phyloP scores from a whole-genome alignment of 1,140 invertebrate genomes.

The Thaumatotibia leucotreta region DNA sequence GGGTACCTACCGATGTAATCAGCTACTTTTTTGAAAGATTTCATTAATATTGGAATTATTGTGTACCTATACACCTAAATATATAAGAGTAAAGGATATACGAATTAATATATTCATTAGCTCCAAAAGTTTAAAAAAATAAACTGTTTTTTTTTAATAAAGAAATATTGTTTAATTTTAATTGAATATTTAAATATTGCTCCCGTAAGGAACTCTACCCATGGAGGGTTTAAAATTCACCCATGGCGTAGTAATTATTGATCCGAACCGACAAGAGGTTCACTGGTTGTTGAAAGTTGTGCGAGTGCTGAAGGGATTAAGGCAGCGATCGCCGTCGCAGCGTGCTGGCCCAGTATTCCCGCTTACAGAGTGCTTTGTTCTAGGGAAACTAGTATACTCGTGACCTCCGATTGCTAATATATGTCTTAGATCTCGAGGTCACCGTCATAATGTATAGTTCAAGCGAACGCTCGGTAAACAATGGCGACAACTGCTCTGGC shows the following conservation, averaged over 20 bases:
- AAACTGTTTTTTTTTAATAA: too few relatives aligned
- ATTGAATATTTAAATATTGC: too few relatives aligned
- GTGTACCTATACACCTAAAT: too few relatives aligned
- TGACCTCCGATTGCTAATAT: background rate
- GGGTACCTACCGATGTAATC: too few relatives aligned
- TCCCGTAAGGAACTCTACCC: too few relatives aligned
- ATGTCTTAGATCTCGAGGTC: background rate
- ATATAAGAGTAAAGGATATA: too few relatives aligned
- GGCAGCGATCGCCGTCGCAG: background rate
- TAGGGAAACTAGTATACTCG: background rate
- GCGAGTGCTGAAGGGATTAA: background rate
- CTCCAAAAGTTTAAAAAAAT: too few relatives aligned
- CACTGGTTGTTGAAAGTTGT: background rate
- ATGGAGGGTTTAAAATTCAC: too few relatives aligned
- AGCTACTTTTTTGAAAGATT: too few relatives aligned
- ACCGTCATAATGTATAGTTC: background rate
- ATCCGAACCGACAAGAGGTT: background rate
- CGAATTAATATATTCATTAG: too few relatives aligned
- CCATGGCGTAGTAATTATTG: background rate
- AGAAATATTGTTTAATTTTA: too few relatives aligned
- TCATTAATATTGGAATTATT: too few relatives aligned
- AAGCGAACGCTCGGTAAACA: background rate
- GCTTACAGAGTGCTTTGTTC: background rate
- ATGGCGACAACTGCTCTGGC: background rate
- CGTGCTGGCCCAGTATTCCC: background rate